phyloP scores from a whole-genome alignment of 2,888 invertebrate species.

The Scaptomyza polygonia region DNA sequence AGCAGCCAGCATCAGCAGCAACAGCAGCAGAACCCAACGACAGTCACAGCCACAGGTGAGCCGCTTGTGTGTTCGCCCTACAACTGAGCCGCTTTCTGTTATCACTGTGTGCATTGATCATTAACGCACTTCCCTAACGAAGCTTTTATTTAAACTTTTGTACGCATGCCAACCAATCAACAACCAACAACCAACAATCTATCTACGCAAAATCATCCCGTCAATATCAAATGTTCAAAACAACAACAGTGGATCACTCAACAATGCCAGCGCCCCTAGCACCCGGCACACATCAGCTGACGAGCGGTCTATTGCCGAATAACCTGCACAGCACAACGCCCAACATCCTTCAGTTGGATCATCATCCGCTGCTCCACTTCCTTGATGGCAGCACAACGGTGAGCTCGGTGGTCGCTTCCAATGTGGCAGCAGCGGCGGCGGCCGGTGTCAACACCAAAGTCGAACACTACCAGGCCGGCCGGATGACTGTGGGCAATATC shows the following conservation, averaged over 20 bases:
- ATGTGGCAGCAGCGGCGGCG: slow-evolving; percentile 64
- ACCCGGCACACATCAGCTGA: slow-evolving; percentile 67
- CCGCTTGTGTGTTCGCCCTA: slow-evolving; percentile 82
- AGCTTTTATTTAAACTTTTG: slow-evolving; percentile 83
- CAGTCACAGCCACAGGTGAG: slow-evolving; percentile 76
- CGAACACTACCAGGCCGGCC: slow-evolving; percentile 66
- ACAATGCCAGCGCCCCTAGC: slow-evolving; percentile 64
- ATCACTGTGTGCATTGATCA: slow-evolving; percentile 79
- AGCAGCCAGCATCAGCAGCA: slow-evolving; percentile 65
- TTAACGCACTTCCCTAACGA: slow-evolving; percentile 83
- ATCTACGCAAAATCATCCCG: slow-evolving; percentile 34
- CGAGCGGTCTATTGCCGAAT: slow-evolving; percentile 64
- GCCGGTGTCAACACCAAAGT: slow-evolving; percentile 54
- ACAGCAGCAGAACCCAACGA: slow-evolving; percentile 22
- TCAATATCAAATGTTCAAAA: slow-evolving; percentile 27
- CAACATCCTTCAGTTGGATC: slow-evolving; percentile 78
- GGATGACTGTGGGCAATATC: slow-evolving; percentile 69
- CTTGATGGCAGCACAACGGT: slow-evolving; percentile 82
- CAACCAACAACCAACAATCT: slow-evolving; percentile 43
- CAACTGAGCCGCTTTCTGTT: slow-evolving; percentile 80
- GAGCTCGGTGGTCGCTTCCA: slow-evolving; percentile 76
- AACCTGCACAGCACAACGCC: slow-evolving; percentile 72
- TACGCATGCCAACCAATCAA: slow-evolving; percentile 75
- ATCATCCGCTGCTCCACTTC: slow-evolving; percentile 81
- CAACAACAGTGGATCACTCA: slow-evolving; percentile 67